These are phyloP conservation scores for Drosophila sulfurigaster DNA, from an alignment of 1,140 invertebrate genomes.

Conservation along the genomic window DNA sequence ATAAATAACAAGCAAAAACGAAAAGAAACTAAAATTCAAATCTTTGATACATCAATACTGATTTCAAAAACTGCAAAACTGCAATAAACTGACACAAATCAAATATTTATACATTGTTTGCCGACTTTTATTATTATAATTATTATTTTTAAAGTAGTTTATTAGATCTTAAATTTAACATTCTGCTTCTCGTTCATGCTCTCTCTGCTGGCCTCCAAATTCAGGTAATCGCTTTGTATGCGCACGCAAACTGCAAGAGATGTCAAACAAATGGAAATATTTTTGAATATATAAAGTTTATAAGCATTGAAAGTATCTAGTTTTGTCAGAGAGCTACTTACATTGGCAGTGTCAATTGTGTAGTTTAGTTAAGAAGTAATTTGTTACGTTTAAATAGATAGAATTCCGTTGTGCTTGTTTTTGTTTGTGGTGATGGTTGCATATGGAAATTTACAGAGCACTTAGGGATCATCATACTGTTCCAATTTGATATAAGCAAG, in stretches of 20 bases:
- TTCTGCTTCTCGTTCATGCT: conserved; percentile 77
- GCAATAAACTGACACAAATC: conserved; percentile 63
- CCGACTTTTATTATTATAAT: conserved; percentile 33
- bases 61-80: conserved; percentile 52
- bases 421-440: conserved; percentile 14
- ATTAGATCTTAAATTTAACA: conserved; percentile 79
- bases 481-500: conserved; percentile 85
- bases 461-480: conserved; percentile 82
- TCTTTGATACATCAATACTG: conserved; percentile 70
- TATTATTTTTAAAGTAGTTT: conserved; percentile 4
- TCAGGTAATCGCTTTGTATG: conserved; percentile 72
- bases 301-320: background rate
- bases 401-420: conserved; percentile 56
- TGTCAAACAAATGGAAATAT: conserved; percentile 2
- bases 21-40: conserved; percentile 49
- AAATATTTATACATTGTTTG: conserved; percentile 18
- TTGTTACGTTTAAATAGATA: background rate
- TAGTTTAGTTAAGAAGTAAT: conserved; percentile 14
- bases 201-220: conserved; percentile 67
- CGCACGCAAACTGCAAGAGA: conserved; percentile 72
- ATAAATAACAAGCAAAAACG: conserved; percentile 46
- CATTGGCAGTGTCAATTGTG: conserved; percentile 57
- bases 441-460: conserved; percentile 51
- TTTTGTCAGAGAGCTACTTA: conserved; percentile 59
- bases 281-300: background rate